These are phyloP conservation scores for Pharmacophagus antenor DNA, from an alignment of 2,888 invertebrate genomes.

Conservation along the genomic window DNA sequence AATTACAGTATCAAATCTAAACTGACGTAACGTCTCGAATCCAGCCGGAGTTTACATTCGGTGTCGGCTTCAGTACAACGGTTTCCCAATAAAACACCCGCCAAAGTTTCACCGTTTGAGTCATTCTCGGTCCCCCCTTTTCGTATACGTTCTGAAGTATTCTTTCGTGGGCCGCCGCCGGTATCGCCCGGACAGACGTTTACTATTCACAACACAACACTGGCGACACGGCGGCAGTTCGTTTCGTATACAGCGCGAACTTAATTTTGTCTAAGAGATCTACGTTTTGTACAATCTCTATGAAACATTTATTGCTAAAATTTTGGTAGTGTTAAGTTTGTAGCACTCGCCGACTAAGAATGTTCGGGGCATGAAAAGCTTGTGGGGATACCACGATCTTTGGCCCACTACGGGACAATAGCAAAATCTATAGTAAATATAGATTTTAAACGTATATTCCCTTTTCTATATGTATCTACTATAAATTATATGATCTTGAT, in stretches of 20 bases:
- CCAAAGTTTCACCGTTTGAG: constrained; percentile 36
- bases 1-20: constrained; percentile 51
- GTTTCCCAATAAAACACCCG: constrained; percentile 39
- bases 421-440: too few species aligned
- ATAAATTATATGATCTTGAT: neutral
- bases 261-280: neutral
- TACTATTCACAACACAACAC: constrained; percentile 4
- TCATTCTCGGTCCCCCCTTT: constrained; percentile 36
- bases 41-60: constrained; percentile 39
- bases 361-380: neutral
- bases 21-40: constrained; percentile 51
- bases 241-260: constrained; percentile 10
- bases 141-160: constrained; percentile 24
- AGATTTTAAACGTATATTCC: too few species aligned
- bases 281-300: neutral
- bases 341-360: neutral
- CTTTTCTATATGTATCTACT: neutral
- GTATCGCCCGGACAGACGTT: constrained; percentile 9
- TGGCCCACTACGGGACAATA: neutral
- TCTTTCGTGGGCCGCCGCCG: constrained; percentile 2
- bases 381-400: neutral
- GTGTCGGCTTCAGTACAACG: constrained; percentile 41
- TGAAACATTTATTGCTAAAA: neutral
- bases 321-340: neutral
- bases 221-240: neutral